A percentile compares a stretch with the other conserved stretches of the same genome.
phyloP scores from a whole-genome alignment of 2,797 vertebrate genomes.

The Sebastes elongatus region DNA sequence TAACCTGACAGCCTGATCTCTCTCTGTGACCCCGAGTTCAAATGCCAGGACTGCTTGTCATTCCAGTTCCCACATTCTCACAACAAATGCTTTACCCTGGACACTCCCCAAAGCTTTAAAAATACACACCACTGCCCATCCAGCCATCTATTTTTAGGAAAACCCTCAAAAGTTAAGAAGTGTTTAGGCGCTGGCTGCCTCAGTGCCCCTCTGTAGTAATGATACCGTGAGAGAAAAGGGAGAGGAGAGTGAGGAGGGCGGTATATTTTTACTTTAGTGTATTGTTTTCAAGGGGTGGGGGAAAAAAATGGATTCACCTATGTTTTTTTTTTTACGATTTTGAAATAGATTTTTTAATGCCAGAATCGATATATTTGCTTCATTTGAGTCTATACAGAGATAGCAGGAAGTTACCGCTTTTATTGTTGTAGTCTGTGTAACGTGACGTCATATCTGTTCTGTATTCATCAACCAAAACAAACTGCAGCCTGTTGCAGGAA shows the following conservation, averaged over 20 bases:
- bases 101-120: constrained; percentile 65
- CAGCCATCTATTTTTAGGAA: constrained; percentile 59
- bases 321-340: no score
- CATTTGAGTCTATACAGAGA: no score
- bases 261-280: neutral
- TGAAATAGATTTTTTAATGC: no score
- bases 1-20: constrained; percentile 41
- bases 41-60: constrained; percentile 71
- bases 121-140: constrained; percentile 23
- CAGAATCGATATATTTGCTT: no score
- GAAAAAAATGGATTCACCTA: no score
- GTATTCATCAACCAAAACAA: no score
- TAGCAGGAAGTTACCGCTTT: no score
- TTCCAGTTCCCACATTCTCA: constrained; percentile 75
- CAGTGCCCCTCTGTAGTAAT: constrained; percentile 20
- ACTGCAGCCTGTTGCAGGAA: no score
- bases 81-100: constrained; percentile 66
- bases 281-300: no score
- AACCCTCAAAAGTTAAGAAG: constrained; percentile 38
- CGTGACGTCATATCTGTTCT: no score
- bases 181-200: neutral
- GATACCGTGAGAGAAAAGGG: constrained; percentile 26
- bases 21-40: constrained; percentile 63
- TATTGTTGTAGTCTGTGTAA: no score
- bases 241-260: neutral